Base-by-base conservation (phyloP, 2,888 invertebrate species). In the Geotrupes spiniger region DNA sequence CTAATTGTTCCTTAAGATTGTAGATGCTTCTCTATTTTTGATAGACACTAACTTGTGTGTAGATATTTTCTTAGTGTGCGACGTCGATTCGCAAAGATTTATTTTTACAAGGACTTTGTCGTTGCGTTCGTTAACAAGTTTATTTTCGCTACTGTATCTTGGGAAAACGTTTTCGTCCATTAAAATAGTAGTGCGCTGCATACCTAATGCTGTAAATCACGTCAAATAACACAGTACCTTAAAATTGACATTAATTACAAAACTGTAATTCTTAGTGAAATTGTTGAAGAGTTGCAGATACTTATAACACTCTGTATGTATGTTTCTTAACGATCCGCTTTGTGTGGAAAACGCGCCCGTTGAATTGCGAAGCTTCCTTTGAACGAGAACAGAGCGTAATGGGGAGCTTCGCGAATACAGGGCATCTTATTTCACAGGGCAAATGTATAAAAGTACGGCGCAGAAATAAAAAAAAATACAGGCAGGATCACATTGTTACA, bases 11-110 rank as follows among this genome's bases (percentile, higher is more conserved):
- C 52, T 54, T 39, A 37, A 45, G 48, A 46, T 40, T 15, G 40
- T 56, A 54, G 56, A 49, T 44, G 54, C 56, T 56, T 56, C 37
- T 53, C 56, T 56, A 56, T 56, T 56, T 56, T 56, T 56, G 56
- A 56, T 56, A 56, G 56, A 46, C 46, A 51, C 27, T 37, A 27
- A 36, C 47, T 15, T n/a, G 31, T 15, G 33, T 40, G 33, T 28
- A 46, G 40, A 46, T 40, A 46, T 46, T 46, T 46, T 46, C 46
- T 33, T 40, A 46, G 14, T 5, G 26, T 39, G 27, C 11, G 11
- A 26, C 11, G 39, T 39, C 39, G 25, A 16, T 21, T 39, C 14
- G 14, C n/a, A 26, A 26, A 39, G 11, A 33, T 33, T 33, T 33
- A 33, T 33, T 14, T 11, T 33, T 33, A 33, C 33, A 33, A n/a